Conservation (phyloP, 2,888 invertebrate species). For the Drosophila glabriapex region DNA sequence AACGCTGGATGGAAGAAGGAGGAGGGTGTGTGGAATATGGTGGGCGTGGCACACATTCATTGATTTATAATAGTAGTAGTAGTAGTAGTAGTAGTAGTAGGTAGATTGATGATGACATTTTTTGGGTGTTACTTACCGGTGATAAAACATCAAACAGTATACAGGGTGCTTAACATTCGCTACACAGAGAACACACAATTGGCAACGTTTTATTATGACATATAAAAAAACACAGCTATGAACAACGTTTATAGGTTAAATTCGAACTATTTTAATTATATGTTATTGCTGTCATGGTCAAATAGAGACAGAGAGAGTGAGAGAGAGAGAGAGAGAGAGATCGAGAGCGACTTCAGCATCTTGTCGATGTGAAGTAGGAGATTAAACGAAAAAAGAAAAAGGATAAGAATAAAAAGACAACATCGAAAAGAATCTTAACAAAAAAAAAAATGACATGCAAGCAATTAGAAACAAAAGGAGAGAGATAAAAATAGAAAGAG, state of each 20-base stretch:
- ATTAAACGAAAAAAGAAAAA: slow-evolving; percentile 30
- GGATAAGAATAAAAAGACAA: slow-evolving; percentile 32
- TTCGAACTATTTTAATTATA: slow-evolving; percentile 38
- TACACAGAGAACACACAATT: slow-evolving; percentile 84
- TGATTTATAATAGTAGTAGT: slow-evolving; percentile 34
- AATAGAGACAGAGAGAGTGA: slow-evolving; percentile 3
- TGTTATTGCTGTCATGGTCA: slow-evolving; percentile 30
- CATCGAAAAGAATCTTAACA: slow-evolving; percentile 43
- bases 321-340: background rate
- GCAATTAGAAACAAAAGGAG: slow-evolving; percentile 19
- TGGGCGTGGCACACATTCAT: slow-evolving; percentile 25
- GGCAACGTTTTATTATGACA: slow-evolving; percentile 83
- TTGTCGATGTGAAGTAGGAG: slow-evolving; percentile 13
- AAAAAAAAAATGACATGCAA: slow-evolving; percentile 54
- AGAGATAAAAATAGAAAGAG: slow-evolving; percentile 22
- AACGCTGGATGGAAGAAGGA: slow-evolving; percentile 26
- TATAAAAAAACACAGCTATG: slow-evolving; percentile 69
- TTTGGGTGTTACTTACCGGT: slow-evolving; percentile 82
- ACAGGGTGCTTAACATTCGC: slow-evolving; percentile 84
- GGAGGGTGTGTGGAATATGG: background rate
- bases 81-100: slow-evolving; percentile 7
- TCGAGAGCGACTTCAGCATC: slow-evolving; percentile 34
- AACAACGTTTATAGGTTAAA: slow-evolving; percentile 71
- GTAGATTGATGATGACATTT: slow-evolving; percentile 41
- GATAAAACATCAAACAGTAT: slow-evolving; percentile 84